Conservation (phyloP, 2,797 vertebrate species). For the Enteromius anoplus region DNA sequence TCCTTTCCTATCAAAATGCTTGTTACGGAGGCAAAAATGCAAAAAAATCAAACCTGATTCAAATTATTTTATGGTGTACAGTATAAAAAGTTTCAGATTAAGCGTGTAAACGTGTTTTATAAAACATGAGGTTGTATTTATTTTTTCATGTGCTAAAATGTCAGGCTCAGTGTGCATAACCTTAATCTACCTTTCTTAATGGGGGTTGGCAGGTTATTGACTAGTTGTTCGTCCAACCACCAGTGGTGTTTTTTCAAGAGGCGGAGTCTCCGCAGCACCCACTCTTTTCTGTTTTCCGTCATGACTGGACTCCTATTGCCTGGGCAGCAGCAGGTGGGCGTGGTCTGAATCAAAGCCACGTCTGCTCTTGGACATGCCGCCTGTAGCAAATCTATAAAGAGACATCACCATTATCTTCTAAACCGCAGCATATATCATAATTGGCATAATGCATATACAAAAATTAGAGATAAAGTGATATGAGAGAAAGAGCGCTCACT, state of each 20-base stretch:
- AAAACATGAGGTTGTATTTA: too few relatives aligned
- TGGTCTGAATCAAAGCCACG: constrained; percentile 57
- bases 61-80: too few relatives aligned
- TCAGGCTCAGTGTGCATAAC: too few relatives aligned
- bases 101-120: too few relatives aligned
- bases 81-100: too few relatives aligned
- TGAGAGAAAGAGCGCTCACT: constrained; percentile 73
- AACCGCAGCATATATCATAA: neutral
- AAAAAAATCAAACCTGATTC: too few relatives aligned
- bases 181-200: constrained; percentile 80
- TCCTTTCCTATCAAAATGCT: too few relatives aligned
- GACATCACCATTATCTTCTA: constrained; percentile 38
- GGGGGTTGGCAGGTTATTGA: constrained; percentile 75
- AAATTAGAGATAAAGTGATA: neutral
- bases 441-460: neutral
- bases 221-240: constrained; percentile 82
- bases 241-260: constrained; percentile 73
- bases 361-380: constrained; percentile 65
- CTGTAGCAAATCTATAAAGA: constrained; percentile 79
- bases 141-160: too few relatives aligned
- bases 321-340: constrained; percentile 66
- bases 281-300: constrained; percentile 70
- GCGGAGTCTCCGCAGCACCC: constrained; percentile 66
- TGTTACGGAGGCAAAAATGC: too few relatives aligned
- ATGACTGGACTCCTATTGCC: constrained; percentile 6